Percentiles rank a stretch among this genome's conserved stretches.
phyloP scores from a whole-genome alignment of 2,113 vertebrate species.

The Dromas ardeola region DNA sequence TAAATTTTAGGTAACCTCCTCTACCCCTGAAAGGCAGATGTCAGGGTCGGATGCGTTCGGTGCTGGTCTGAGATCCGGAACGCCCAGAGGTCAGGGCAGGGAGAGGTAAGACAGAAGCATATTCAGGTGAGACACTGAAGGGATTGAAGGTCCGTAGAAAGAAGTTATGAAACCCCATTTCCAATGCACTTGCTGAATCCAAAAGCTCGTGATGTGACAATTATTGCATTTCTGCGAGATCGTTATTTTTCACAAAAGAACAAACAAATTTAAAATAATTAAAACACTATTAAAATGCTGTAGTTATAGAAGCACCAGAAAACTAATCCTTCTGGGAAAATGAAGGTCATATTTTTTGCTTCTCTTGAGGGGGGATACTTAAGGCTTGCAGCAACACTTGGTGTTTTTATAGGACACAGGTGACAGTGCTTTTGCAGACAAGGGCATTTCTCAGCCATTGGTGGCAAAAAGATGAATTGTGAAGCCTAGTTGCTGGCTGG shows the following conservation, averaged over 20 bases:
- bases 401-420: constrained; percentile 22
- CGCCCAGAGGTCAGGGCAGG: not conserved
- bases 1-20: not conserved
- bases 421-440: not conserved
- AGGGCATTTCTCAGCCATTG: not conserved
- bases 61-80: not conserved
- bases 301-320: not conserved
- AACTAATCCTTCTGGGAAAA: not conserved
- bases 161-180: not conserved
- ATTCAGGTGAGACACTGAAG: not conserved
- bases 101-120: not conserved
- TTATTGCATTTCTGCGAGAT: not conserved
- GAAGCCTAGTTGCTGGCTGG: not conserved
- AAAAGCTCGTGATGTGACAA: not conserved
- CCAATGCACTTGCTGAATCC: not conserved
- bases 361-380: not conserved
- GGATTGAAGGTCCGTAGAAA: not conserved
- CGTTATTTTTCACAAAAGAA: not conserved
- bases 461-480: not conserved
- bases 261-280: not conserved
- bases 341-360: not conserved
- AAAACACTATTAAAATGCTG: not conserved
- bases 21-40: not conserved
- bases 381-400: not conserved
- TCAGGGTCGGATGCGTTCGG: not conserved